Evolutionary conservation across 2,888 invertebrate species (phyloP), one percentile per base, ranked within the genome.

Genomic region (Lepidocyrtoides sp.): DNA sequence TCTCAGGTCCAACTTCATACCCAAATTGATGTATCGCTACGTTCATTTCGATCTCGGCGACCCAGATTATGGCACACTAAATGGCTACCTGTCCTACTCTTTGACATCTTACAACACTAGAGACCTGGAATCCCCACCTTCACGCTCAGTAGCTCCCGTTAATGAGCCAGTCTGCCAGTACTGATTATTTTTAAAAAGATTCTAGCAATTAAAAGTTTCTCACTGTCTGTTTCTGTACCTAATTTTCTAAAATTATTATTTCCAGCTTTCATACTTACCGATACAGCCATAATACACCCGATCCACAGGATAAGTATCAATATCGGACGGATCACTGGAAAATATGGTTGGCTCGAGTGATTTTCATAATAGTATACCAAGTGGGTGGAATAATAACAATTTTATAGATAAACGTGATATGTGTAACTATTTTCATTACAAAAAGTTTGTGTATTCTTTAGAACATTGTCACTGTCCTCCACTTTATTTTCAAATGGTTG

Each of bases 401-500:
- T 26, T 5, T 44, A 8, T 93, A 93, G 94, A n/a, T n/a, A n/a
- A n/a, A n/a, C n/a, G n/a, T n/a, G n/a, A n/a, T n/a, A n/a, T n/a
- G n/a, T n/a, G n/a, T n/a, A n/a, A n/a, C n/a, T n/a, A n/a, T n/a
- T n/a, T n/a, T n/a, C n/a, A n/a, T n/a, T n/a, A n/a, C n/a, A n/a
- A n/a, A n/a, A n/a, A n/a, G n/a, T n/a, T n/a, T n/a, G n/a, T n/a
- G n/a, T n/a, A 66, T 94, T 91, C 95, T 96, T 8, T 96, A 99
- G 98, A 99, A 99, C 96, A 96, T 98, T 84, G 98, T 99, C 29
- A 97, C 98, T 26, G 95, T 98, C 77, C 97, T 98, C 77, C 98
- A 98, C 96, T 98, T 98, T 94, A 95, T 98, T 79, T 97, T 99
- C 17, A 97, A 97, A 79, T 99, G 98, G 98, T 96, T 98, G 92